Conservation (phyloP, 2,797 vertebrate genomes). For the Lepus townsendii region DNA sequence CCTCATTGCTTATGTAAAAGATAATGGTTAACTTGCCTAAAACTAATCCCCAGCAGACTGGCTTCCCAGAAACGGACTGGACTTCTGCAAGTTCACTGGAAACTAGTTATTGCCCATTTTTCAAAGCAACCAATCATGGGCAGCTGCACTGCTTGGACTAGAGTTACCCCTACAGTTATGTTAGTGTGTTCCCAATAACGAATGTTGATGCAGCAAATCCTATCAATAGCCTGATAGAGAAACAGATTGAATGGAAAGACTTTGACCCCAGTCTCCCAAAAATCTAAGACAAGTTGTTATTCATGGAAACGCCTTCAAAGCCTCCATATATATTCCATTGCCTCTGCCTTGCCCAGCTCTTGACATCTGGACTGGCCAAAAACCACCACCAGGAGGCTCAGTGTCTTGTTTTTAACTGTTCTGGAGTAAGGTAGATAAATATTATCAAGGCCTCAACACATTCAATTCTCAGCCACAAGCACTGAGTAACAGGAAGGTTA, state of each 20-base stretch:
- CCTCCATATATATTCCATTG: not conserved
- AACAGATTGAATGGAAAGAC: not conserved
- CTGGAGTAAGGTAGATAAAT: not conserved
- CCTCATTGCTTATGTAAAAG: constrained; percentile 5
- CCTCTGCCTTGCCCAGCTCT: not conserved
- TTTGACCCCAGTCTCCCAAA: not conserved
- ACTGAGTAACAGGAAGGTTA: not conserved
- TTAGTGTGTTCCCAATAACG: not conserved
- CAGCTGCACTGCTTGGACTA: not conserved
- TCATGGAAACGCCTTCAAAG: not conserved
- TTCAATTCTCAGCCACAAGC: not conserved
- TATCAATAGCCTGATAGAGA: not conserved
- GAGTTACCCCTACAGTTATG: not conserved
- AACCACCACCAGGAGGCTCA: not conserved
- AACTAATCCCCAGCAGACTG: constrained; percentile 23
- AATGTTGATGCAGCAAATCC: not conserved
- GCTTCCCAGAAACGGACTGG: not conserved
- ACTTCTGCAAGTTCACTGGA: not conserved
- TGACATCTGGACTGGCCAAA: not conserved
- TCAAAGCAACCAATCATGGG: not conserved
- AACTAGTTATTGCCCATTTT: not conserved
- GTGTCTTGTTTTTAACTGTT: not conserved
- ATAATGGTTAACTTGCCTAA: constrained; percentile 28
- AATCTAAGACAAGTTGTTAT: not conserved
- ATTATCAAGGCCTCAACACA: not conserved